phyloP scores from a whole-genome alignment of 2,888 invertebrate species.

The Agonum fuliginosum region DNA sequence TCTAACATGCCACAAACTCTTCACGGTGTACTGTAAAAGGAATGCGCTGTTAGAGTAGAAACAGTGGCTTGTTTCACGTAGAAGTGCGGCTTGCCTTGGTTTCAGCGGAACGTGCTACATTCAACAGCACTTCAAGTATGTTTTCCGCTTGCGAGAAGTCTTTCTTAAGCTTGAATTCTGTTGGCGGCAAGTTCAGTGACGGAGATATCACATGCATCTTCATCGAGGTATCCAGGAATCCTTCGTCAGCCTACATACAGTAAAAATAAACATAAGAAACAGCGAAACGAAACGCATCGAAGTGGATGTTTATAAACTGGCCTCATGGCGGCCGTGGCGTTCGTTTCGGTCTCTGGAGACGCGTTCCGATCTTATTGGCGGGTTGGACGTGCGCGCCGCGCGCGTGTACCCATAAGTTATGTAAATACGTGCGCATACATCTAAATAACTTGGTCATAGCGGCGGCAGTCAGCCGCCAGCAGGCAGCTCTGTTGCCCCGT shows the following conservation, averaged over 20 bases:
- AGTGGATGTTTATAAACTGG: slow-evolving; percentile 55
- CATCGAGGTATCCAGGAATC: slow-evolving; percentile 78
- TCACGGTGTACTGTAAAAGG: slow-evolving; percentile 57
- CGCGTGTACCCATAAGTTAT: slow-evolving; percentile 64
- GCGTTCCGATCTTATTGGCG: slow-evolving; percentile 57
- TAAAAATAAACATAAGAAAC: not conserved
- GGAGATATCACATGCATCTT: slow-evolving; percentile 79
- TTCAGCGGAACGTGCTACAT: slow-evolving; percentile 64
- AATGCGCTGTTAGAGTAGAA: slow-evolving; percentile 34
- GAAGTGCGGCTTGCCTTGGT: slow-evolving; percentile 45
- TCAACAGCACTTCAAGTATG: slow-evolving; percentile 78
- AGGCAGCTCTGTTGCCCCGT: not conserved
- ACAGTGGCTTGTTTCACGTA: slow-evolving; percentile 12
- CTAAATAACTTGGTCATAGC: slow-evolving; percentile 67
- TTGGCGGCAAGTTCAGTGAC: slow-evolving; percentile 79
- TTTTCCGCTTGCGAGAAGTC: slow-evolving; percentile 81
- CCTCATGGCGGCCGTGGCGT: slow-evolving; percentile 46
- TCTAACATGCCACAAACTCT: slow-evolving; percentile 64
- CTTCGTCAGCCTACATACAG: slow-evolving; percentile 72
- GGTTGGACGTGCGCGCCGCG: slow-evolving; percentile 47
- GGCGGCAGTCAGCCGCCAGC: slow-evolving; percentile 46
- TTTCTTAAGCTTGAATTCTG: slow-evolving; percentile 80
- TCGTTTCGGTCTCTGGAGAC: slow-evolving; percentile 49
- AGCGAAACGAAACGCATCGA: slow-evolving; percentile 18
- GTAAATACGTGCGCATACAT: slow-evolving; percentile 69